Percentiles rank a stretch among this genome's conserved stretches.
Evolutionary conservation across 2,113 vertebrate species (phyloP).

Genomic region (Irena cyanogastra): DNA sequence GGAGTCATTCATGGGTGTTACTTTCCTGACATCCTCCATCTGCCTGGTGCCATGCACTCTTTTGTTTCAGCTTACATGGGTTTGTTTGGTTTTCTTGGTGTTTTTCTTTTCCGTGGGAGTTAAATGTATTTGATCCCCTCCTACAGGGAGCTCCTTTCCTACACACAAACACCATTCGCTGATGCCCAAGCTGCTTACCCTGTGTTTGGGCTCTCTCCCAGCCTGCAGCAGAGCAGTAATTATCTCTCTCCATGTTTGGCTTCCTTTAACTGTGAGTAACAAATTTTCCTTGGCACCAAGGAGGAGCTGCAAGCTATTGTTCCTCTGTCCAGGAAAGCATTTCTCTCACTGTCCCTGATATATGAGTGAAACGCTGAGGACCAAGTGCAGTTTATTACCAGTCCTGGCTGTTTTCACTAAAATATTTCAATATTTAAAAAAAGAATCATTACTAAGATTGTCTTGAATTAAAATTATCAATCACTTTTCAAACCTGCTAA

Average conservation of each 20-base stretch:
- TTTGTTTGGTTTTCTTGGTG: background rate
- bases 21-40: background rate
- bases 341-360: background rate
- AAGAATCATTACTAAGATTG: background rate
- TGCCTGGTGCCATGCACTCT: background rate
- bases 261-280: conserved; percentile 13
- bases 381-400: background rate
- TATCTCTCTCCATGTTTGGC: background rate
- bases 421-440: background rate
- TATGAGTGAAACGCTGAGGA: rapidly evolving
- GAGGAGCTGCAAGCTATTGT: conserved; percentile 15
- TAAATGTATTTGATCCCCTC: background rate
- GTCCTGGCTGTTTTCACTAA: background rate
- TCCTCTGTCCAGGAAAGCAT: background rate
- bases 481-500: background rate
- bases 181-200: background rate
- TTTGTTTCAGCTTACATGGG: background rate
- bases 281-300: conserved; percentile 43
- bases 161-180: background rate
- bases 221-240: conserved; percentile 17
- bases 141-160: background rate
- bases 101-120: background rate
- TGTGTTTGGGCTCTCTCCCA: conserved; percentile 6
- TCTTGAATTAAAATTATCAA: background rate
- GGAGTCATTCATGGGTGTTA: background rate